Conservation (phyloP, 2,113 vertebrate genomes). For the Plectropomus leopardus region DNA sequence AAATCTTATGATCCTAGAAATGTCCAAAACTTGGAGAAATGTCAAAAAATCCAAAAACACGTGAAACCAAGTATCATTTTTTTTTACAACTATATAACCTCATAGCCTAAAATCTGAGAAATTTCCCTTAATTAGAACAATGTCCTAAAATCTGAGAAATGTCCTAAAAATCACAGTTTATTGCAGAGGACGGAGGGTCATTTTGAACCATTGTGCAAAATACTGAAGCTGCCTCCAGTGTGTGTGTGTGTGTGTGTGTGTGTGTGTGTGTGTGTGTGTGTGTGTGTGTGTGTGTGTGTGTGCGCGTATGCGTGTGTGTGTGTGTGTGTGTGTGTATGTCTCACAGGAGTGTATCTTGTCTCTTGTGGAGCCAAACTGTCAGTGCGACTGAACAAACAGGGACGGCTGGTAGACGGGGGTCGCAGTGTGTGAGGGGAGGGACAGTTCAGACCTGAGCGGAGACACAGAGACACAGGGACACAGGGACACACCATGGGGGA, state of each 20-base stretch:
- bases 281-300: constrained; percentile 42
- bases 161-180: too few relatives aligned
- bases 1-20: too few relatives aligned
- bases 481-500: constrained; percentile 21
- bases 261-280: constrained; percentile 48
- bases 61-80: too few relatives aligned
- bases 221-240: constrained; percentile 25
- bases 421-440: constrained; percentile 6
- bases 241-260: constrained; percentile 30
- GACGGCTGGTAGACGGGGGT: constrained; percentile 3
- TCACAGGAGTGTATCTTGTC: constrained; percentile 49
- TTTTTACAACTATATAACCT: too few relatives aligned
- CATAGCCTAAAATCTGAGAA: too few relatives aligned
- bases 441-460: constrained; percentile 18
- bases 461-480: not conserved
- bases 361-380: constrained; percentile 72
- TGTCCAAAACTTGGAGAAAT: too few relatives aligned
- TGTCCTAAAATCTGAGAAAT: too few relatives aligned
- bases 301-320: constrained; percentile 32
- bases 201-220: constrained; percentile 58
- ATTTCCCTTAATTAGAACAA: too few relatives aligned
- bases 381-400: constrained; percentile 75
- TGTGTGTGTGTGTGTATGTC: constrained; percentile 45
- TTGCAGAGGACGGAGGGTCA: constrained; percentile 11
- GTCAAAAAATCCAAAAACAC: too few relatives aligned